Base-by-base conservation (phyloP, 2,797 vertebrate genomes). In the Tapera naevia region DNA sequence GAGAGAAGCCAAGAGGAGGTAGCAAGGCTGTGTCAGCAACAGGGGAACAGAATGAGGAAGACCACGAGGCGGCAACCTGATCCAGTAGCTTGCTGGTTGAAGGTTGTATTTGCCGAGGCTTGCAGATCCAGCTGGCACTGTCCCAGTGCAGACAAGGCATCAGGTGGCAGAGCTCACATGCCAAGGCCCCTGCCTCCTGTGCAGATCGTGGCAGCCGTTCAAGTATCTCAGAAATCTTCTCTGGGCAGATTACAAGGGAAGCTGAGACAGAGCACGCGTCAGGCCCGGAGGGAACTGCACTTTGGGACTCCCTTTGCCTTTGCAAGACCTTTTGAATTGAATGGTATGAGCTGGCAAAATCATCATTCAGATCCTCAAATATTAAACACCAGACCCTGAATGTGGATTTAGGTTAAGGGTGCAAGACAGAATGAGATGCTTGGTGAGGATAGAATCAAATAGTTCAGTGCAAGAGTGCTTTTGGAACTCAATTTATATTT, bases 171-270 rank as follows among this genome's bases (percentile, higher is more conserved):
- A 33, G 64, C 81, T 75, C 71, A 33, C 50, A 76, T 32, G 76
- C 91, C 91, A 81, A 33, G 39, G 92, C 21, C 61, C 32, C 79
- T 86, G 93, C 85, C 85, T 88, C 79, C 79, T 61, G 24, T 41
- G 64, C 76, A 33, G 33, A 64, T 4, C 14, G 5, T 95, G 94
- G 94, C 94, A 93, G 73, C 61, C 0, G 0, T 24, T 78, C 94
- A 94, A 66, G 17, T 54, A 89, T 83, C 80, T 92, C 87, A 86
- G 85, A 64, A 93, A 92, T 93, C 91, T 83, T 73, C 84, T 80
- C 89, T 33, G 30, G 53, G 82, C 79, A 78, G 72, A 89, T 67
- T 33, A 61, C 54, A 83, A 65, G 72, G 48, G 79, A 91, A 88
- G 41, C 4, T 0, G 61, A 94, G 75, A 93, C 3, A 37, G 89